Evolutionary conservation across 2,113 vertebrate species (phyloP), one percentile per base, ranked within the genome.

Genomic region (Cairina moschata): DNA sequence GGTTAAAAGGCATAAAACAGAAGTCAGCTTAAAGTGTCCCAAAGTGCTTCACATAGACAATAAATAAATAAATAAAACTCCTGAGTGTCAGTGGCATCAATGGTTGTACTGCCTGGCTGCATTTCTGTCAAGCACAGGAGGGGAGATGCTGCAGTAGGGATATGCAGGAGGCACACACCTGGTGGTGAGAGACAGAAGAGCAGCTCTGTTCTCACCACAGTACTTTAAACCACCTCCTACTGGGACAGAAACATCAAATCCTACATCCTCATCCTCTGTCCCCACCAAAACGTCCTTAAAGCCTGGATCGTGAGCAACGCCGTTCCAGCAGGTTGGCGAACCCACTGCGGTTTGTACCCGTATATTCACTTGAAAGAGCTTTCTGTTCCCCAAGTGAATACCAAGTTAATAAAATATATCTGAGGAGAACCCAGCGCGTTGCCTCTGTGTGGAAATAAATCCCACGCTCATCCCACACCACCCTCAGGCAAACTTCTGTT

Each of bases 361-460:
- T 1, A 4, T 1, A 67, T 85, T 58, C 29, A 69, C 40, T 73
- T 83, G 36, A 32, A 94, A 25, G 16, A 86, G 67, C 79, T 92
- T 60, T 22, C 34, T 22, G 40, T 46, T 77, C 85, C 93, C 82
- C 28, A 3, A 74, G 74, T 0, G 9, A 95, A 50, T 10, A 80
- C 29, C 38, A 31, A 79, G 67, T 73, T 95, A 92, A 95, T 94
- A 93, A 90, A 92, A 92, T 59, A 71, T 50, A 87, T n/a, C 79
- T 83, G 73, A 94, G 88, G 79, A 85, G 56, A 77, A 73, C 13
- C 28, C 6, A 44, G 42, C 0, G 2, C 36, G 63, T 65, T 85
- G 78, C 25, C 55, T 91, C 78, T 69, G 23, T 5, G 11, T 7
- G 17, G 63, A 93, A 83, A 52, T 58, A 91, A 95, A 94, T 73